Percentiles rank a stretch among this genome's conserved stretches.
Evolutionary conservation across 2,888 invertebrate genomes (phyloP).

Genomic region (Listrodromus nycthemerus): DNA sequence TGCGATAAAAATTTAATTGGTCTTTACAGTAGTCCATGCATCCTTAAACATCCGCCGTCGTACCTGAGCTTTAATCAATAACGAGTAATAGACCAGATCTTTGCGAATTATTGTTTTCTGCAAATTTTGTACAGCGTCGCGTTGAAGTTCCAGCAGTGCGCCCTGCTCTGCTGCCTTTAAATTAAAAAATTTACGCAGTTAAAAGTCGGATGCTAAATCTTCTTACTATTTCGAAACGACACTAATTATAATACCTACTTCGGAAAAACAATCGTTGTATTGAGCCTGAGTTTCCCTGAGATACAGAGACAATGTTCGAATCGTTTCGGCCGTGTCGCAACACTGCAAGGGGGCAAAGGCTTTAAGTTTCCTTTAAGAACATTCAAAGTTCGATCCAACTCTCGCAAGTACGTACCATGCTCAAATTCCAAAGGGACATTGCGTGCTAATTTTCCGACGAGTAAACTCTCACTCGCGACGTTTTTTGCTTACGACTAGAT

Average conservation of each 20-base stretch:
- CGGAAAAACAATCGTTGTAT: slow-evolving; percentile 80
- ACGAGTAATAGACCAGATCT: slow-evolving; percentile 76
- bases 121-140: slow-evolving; percentile 76
- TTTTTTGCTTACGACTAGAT: neutral
- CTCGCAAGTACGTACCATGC: slow-evolving; percentile 64
- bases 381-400: slow-evolving; percentile 17
- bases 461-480: neutral
- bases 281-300: slow-evolving; percentile 79
- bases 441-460: slow-evolving; percentile 53
- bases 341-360: slow-evolving; percentile 74
- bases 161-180: slow-evolving; percentile 79
- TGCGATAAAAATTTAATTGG: slow-evolving; percentile 29
- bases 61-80: slow-evolving; percentile 79
- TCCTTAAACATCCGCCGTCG: slow-evolving; percentile 35
- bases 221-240: neutral
- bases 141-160: slow-evolving; percentile 77
- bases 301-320: slow-evolving; percentile 75
- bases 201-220: slow-evolving; percentile 7
- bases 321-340: slow-evolving; percentile 74
- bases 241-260: slow-evolving; percentile 72
- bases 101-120: slow-evolving; percentile 75
- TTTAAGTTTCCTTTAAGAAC: neutral
- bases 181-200: slow-evolving; percentile 43
- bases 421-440: slow-evolving; percentile 49
- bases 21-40: slow-evolving; percentile 27